These are phyloP conservation scores for Ptiloglossa arizonensis DNA, from an alignment of 1,140 invertebrate genomes.

Conservation along the genomic window DNA sequence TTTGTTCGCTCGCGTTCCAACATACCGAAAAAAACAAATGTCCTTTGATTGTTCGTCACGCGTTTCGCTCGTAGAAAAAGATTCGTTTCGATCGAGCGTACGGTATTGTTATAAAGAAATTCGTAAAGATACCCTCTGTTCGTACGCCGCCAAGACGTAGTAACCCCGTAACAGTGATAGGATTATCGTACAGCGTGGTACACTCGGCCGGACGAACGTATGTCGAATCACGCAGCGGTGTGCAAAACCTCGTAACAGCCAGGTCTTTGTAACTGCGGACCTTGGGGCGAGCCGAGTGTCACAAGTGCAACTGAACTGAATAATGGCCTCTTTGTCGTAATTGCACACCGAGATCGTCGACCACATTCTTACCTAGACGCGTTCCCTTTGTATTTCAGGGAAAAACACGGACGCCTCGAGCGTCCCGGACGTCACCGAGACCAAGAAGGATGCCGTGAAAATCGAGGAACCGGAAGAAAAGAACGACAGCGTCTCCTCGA, in stretches of 20 bases:
- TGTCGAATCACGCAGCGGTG: background rate
- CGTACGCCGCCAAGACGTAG: too few relatives aligned
- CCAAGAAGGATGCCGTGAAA: slow-evolving; percentile 58
- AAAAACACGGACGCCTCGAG: slow-evolving; percentile 62
- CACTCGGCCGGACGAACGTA: background rate
- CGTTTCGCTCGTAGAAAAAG: too few relatives aligned
- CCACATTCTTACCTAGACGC: background rate
- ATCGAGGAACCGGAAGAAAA: slow-evolving; percentile 71
- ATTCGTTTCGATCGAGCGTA: too few relatives aligned
- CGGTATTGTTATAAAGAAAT: too few relatives aligned
- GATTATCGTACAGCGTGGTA: background rate
- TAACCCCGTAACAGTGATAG: background rate
- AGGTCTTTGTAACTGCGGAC: slow-evolving; percentile 35
- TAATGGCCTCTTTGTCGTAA: slow-evolving; percentile 36
- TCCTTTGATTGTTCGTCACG: too few relatives aligned
- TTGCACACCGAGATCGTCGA: background rate
- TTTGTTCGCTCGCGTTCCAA: too few relatives aligned
- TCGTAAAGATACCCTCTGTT: too few relatives aligned
- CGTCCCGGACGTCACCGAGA: slow-evolving; percentile 20
- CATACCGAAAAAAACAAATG: too few relatives aligned
- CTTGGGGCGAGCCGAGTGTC: slow-evolving; percentile 16
- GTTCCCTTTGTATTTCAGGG: slow-evolving; percentile 37
- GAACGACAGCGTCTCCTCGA: slow-evolving; percentile 74
- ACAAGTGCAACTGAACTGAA: background rate
- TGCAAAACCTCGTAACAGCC: background rate